Evolutionary conservation across 2,113 vertebrate species (phyloP), one percentile per base, ranked within the genome.

Genomic region (Chamaea fasciata): DNA sequence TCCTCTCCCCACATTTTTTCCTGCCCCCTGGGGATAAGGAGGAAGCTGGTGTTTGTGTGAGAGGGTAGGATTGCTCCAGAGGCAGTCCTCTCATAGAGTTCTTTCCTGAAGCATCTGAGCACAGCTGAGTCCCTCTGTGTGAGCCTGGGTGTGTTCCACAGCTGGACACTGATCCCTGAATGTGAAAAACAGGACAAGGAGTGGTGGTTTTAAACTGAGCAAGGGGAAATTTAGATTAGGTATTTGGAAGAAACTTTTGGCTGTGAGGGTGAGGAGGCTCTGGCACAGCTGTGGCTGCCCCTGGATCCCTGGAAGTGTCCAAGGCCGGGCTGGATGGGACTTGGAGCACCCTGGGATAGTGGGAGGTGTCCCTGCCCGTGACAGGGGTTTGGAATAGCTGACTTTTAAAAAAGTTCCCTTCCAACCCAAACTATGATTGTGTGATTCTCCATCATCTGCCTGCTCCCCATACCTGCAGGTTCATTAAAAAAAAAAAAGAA

Each of bases 291-390:
- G 68, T 9, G 68, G 52, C 69, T 89, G 50, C 22, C 19, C 77
- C 46, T 64, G 49, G 49, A 52, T 46, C 60, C 15, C 44, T 82
- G 78, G 23, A 0, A n/a, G 15, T 53, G 60, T 0, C 13, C 53
- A 39, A 67, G 69, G 57, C 16, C 49, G 42, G 49, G 28, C 0
- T 69, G 64, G 57, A 64, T 0, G 0, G 23, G 50, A 8, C 10
- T 60, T 18, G 46, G 53, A 75, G 46, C n/a, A 53, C 0, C 62
- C 22, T 39, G 69, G 39, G 28, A 9, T 0, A 19, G 30, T 47
- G n/a, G 46, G 0, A 89, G n/a, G 16, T 75, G 46, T 67, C 28
- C 33, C 52, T 67, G 50, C 22, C 11, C 44, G 44, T 37, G 33
- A 28, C 33, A 46, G 10, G 10, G 3, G 6, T 8, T 6, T 42